phyloP scores from a whole-genome alignment of 1,140 invertebrate genomes.

The Heliconius hermathena region DNA sequence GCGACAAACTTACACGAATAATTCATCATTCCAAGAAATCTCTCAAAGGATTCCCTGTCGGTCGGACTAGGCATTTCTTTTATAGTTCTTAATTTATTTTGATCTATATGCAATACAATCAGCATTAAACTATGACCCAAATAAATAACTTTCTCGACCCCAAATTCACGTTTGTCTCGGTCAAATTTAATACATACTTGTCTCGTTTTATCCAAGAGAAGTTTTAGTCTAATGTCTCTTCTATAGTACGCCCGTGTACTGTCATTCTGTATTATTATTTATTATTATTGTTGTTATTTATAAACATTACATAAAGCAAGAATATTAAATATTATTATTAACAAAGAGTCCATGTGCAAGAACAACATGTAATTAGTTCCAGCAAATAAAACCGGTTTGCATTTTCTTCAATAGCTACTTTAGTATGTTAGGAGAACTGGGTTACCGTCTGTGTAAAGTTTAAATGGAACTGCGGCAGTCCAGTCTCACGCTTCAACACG shows the following conservation, averaged over 20 bases:
- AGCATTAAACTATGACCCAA: constrained; percentile 31
- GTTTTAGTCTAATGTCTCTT: constrained; percentile 26
- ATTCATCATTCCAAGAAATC: constrained; percentile 34
- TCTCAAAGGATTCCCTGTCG: constrained; percentile 5
- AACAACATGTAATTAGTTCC: constrained; percentile 1
- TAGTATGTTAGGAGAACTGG: constrained; percentile 7
- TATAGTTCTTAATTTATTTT: constrained; percentile 23
- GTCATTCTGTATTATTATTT: no score
- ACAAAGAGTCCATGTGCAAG: background rate
- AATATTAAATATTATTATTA: background rate
- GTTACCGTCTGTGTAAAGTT: constrained; percentile 3
- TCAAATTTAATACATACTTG: no score
- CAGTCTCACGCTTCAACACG: constrained; percentile 13
- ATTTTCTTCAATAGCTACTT: constrained; percentile 11
- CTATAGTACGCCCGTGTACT: constrained; percentile 8
- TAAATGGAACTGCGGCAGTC: constrained; percentile 11
- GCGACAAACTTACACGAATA: constrained; percentile 37
- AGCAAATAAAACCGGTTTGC: background rate
- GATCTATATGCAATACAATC: constrained; percentile 25
- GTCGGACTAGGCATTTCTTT: no score
- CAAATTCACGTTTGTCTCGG: constrained; percentile 34
- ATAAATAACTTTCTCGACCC: constrained; percentile 26
- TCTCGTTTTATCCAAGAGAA: no score
- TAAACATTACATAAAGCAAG: background rate
- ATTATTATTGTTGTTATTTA: background rate